phyloP scores from a whole-genome alignment of 2,797 vertebrate genomes.

The Pachyuromys duprasi region DNA sequence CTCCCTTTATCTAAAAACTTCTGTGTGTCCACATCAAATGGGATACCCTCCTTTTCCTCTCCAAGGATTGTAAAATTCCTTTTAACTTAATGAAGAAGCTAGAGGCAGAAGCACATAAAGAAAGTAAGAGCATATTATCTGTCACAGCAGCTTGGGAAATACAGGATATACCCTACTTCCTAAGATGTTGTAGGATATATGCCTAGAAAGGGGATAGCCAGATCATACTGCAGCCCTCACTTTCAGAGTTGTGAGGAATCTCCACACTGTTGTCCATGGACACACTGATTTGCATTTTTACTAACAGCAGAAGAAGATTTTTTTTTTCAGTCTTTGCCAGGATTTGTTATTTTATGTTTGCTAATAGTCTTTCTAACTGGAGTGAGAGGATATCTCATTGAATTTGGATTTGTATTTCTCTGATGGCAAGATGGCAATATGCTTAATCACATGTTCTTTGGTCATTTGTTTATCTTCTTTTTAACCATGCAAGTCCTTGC shows the following conservation, averaged over 20 bases:
- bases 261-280: not conserved
- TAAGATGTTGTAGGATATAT: not conserved
- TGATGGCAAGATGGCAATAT: not conserved
- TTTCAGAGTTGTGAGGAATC: not conserved
- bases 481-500: not conserved
- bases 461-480: not conserved
- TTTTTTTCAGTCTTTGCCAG: not conserved
- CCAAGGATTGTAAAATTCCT: not conserved
- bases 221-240: not conserved
- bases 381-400: not conserved
- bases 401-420: not conserved
- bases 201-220: not conserved
- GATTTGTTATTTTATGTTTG: not conserved
- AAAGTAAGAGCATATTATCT: not conserved
- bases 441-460: not conserved
- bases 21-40: not conserved
- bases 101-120: not conserved
- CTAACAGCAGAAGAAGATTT: not conserved
- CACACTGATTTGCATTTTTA: no score
- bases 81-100: not conserved
- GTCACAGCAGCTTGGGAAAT: not conserved
- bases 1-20: slow-evolving; percentile 33
- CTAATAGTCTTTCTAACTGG: not conserved
- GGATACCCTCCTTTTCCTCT: not conserved
- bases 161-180: not conserved